Evolutionary conservation across 2,888 invertebrate species (phyloP), one percentile per base, ranked within the genome.

Genomic region (Hanleya hanleyi): DNA sequence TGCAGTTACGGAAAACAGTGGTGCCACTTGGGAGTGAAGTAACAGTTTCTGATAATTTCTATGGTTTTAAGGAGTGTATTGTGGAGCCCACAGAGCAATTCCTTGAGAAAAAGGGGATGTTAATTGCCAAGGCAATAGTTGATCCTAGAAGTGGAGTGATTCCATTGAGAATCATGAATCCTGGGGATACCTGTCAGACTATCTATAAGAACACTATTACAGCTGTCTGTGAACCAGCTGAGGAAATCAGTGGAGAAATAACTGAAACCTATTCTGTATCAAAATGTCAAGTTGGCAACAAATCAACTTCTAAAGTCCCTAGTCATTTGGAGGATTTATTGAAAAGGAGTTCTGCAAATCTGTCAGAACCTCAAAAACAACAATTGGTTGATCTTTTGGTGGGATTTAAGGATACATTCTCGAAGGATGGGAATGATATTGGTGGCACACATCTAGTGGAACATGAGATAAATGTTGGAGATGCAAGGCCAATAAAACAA

Each of bases 121-220:
- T 4, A 15, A 32, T 38, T 57, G 57, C 57, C 2, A 72, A n/a
- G 26, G n/a, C 69, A 4, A 37, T 76, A 18, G 51, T 73, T 3
- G 50, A 68, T 62, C n/a, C 37, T 33, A 62, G n/a, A 7, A 66
- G 35, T 5, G 71, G 65, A 1, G 12, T 15, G 12, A 33, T 76
- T 29, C 73, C 76, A 15, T 29, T 76, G 15, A 41, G 66, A 33
- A 67, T 69, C 18, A 0, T 35, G 68, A 26, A 73, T 73, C 61
- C 51, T 66, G 36, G 35, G 66, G 49, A 67, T 12, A 76, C 73
- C 18, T 36, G 69, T 22, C 62, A 62, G 32, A 71, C 71, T 1
- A 22, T 35, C 5, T 72, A 49, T 9, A 38, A 69, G 41, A 37
- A 57, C 32, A 57, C 57, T 4, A 29, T 2, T 26, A 4, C 9